Conservation (phyloP, 2,797 vertebrate genomes). For the Eulemur rubriventer region DNA sequence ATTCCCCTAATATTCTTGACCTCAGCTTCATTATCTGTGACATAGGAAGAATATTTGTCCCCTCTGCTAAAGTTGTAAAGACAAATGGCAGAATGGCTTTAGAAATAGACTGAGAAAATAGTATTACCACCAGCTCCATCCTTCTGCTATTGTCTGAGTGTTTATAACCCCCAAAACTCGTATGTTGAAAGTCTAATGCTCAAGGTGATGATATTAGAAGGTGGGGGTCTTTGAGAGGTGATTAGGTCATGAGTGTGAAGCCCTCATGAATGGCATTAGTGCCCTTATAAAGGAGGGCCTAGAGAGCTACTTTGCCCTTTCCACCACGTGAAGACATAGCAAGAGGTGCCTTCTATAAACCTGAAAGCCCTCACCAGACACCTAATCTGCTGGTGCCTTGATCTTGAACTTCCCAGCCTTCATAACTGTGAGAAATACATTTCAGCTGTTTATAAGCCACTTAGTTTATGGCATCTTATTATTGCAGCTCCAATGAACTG, state of each 20-base stretch:
- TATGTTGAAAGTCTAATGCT: not conserved
- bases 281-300: not conserved
- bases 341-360: not conserved
- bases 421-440: not conserved
- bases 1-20: not conserved
- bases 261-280: not conserved
- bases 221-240: not conserved
- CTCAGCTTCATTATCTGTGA: not conserved
- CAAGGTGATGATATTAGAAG: not conserved
- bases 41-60: not conserved
- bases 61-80: not conserved
- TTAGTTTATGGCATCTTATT: not conserved
- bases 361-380: not conserved
- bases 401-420: not conserved
- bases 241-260: not conserved
- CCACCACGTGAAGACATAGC: not conserved
- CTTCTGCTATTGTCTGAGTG: not conserved
- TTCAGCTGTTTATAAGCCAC: not conserved
- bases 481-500: not conserved
- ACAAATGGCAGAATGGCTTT: not conserved
- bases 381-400: not conserved
- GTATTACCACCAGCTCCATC: not conserved
- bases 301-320: not conserved
- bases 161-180: not conserved
- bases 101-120: constrained; percentile 9